Evolutionary conservation across 2,797 vertebrate genomes (phyloP), one percentile per base, ranked within the genome.

Genomic region (Cuculus canorus): DNA sequence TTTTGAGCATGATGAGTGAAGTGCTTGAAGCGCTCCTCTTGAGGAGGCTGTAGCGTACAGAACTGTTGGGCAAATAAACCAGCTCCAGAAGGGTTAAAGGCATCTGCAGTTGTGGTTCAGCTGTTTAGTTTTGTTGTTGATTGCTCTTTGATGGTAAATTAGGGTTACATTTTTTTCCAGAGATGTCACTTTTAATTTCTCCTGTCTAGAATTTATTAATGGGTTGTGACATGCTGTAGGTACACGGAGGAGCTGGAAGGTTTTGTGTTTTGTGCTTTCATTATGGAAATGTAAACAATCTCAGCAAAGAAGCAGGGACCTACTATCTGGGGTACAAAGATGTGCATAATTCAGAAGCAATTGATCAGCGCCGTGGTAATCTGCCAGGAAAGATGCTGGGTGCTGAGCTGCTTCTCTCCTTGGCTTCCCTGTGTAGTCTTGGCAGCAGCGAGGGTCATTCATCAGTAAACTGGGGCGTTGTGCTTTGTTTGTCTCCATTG

Each of bases 111-210:
- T 18, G 14, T 50, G 93, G 39, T 53, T 90, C 89, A 82, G 92
- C 89, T 95, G 77, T 37, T 93, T 7, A 7, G 1, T 14, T 85
- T 43, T 69, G 79, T 69, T 95, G 86, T 61, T 77, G 82, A 73
- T 91, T 70, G 84, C 91, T 95, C 88, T 88, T 59, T 93, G 89
- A 92, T 93, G 94, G 63, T 90, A 92, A 94, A 96, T 96, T 82
- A 86, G 86, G 71, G 86, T 27, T 95, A 52, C 57, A 1, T 66
- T 94, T 94, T 94, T 84, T 82, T 66, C 80, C 85, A 88, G 93
- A 88, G 66, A 91, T 95, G 96, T 94, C 94, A 82, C 90, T 94
- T 92, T 28, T 76, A 85, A 93, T 96, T 94, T 86, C 56, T 88
- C 56, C 91, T 27, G 17, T 95, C 41, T 45, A 53, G 80, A 48